Evolutionary conservation across 2,888 invertebrate genomes (phyloP).

Genomic region (Lochmaea crataegi): DNA sequence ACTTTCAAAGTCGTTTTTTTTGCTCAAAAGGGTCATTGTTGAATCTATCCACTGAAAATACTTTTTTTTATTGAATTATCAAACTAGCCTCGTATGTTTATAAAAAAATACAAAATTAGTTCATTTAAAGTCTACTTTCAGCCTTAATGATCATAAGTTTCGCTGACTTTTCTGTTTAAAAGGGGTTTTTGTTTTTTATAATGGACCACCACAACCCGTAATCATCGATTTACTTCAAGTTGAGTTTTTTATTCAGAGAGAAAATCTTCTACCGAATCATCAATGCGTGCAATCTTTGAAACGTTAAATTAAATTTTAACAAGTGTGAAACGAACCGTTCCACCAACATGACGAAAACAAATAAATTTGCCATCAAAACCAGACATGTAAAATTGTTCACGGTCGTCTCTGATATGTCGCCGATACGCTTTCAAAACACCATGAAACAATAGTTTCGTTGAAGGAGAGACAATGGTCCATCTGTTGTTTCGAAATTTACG

Average conservation of each 20-base stretch:
- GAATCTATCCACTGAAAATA: too few relatives aligned
- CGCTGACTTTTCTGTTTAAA: background rate
- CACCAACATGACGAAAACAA: background rate
- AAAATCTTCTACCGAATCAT: background rate
- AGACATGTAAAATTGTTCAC: slow-evolving; percentile 21
- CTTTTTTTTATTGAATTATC: too few relatives aligned
- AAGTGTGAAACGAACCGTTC: slow-evolving; percentile 21
- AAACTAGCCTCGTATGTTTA: too few relatives aligned
- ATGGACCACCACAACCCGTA: background rate
- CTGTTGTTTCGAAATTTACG: slow-evolving; percentile 43
- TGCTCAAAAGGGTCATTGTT: too few relatives aligned
- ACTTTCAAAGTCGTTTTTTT: too few relatives aligned
- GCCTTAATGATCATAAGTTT: background rate
- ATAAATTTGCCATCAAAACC: slow-evolving; percentile 17
- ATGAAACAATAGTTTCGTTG: slow-evolving; percentile 40
- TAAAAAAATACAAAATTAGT: too few relatives aligned
- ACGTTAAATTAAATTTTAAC: slow-evolving; percentile 25
- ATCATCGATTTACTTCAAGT: background rate
- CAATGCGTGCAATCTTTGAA: slow-evolving; percentile 5
- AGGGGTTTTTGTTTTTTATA: background rate
- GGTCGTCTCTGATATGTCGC: slow-evolving; percentile 29
- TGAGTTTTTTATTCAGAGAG: background rate
- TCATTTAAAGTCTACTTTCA: too few relatives aligned
- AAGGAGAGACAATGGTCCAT: slow-evolving; percentile 40
- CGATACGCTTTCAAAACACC: slow-evolving; percentile 27